Base-by-base conservation (phyloP, 23 tunicate genomes). In the Ciona savignyi region DNA sequence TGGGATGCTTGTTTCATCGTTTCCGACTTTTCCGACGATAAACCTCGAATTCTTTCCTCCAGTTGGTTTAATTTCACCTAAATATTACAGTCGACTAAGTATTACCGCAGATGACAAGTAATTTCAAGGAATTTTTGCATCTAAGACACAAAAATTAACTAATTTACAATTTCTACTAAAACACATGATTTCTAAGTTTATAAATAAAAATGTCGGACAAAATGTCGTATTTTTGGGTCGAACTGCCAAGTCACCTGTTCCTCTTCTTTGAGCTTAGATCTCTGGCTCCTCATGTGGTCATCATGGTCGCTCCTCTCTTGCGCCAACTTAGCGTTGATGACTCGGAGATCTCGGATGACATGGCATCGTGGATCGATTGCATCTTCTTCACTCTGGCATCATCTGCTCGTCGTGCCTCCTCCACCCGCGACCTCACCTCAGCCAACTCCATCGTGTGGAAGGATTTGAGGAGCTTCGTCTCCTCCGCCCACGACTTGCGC, bases 281-380 rank as follows among this genome's bases (percentile, higher is more conserved):
- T 51, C 15, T 81, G 27, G 62, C 28, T 65, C 28, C 83, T 81
- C 4, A 71, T 63, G 0, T 72, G 69, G 51, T 87, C 86, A 65
- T 87, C 86, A 49, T 85, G 80, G n/a, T 49, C 62, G 23, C 61
- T 29, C 34, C 95, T 64, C 60, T 87, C 95, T 28, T 77, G 77
- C 31, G 69, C 35, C 66, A 87, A 25, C 28, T 66, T 76, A 4
- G 86, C 67, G 34, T 87, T 81, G 3, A 77, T n/a, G n/a, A 60
- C n/a, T 85, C 76, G 27, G 84, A 71, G 0, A 81, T 60, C 42
- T 81, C 87, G 24, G 71, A 66, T 51, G 65, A 75, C 6, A 87
- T 75, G 19, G 34, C 63, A 61, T 74, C 81, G 25, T 76, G 56
- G 1, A 73, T 66, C 0, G 49, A 32, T 71, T 76, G 51, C 82